A percentile compares a stretch with the other conserved stretches of the same genome.
Conservation (phyloP, 2,113 vertebrate species). For the Bagarius yarrelli region DNA sequence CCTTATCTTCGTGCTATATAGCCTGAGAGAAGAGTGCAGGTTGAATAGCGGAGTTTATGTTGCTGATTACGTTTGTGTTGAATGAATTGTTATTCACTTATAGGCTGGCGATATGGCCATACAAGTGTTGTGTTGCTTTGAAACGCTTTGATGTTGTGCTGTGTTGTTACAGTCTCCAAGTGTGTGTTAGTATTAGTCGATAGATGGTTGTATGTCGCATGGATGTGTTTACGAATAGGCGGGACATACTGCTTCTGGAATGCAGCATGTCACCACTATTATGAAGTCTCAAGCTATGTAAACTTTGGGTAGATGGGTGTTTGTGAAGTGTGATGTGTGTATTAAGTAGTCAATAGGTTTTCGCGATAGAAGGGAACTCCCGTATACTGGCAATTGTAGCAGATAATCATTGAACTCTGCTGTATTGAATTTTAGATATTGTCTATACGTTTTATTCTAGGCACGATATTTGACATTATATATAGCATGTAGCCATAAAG, state of each 20-base stretch:
- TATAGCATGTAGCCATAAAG: neutral
- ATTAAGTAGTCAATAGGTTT: constrained; percentile 1
- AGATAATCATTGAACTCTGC: too few relatives aligned
- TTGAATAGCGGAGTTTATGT: constrained; percentile 29
- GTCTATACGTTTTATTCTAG: neutral
- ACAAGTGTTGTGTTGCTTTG: neutral
- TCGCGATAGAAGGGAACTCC: neutral
- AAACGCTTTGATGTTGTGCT: neutral
- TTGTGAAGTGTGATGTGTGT: constrained; percentile 2
- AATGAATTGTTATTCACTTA: constrained; percentile 20
- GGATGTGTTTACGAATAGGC: neutral
- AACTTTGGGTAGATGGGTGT: constrained; percentile 16
- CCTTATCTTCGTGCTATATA: constrained; percentile 39
- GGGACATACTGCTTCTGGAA: neutral
- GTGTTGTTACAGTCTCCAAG: neutral
- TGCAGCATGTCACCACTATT: constrained; percentile 33
- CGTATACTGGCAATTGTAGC: too few relatives aligned
- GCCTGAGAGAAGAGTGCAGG: neutral
- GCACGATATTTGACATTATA: neutral
- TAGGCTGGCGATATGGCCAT: neutral
- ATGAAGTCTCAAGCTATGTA: constrained; percentile 26
- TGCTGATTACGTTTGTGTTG: neutral
- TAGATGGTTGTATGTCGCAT: neutral
- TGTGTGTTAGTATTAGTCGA: neutral
- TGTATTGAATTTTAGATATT: neutral